phyloP scores from a whole-genome alignment of 1,140 invertebrate species.

The Cydia fagiglandana region DNA sequence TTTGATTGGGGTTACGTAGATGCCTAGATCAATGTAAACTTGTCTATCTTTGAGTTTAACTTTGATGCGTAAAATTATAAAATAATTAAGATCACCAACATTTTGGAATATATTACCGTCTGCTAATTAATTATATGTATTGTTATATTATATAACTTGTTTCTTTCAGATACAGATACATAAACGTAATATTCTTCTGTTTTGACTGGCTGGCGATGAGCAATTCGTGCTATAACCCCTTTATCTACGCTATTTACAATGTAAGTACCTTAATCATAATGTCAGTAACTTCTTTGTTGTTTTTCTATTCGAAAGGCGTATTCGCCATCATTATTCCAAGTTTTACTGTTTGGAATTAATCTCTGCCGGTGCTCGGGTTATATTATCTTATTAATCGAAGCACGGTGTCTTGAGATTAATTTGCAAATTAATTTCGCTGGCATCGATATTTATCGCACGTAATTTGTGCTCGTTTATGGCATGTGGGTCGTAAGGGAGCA shows the following conservation, averaged over 20 bases:
- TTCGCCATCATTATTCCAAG: no score
- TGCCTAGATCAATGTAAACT: no score
- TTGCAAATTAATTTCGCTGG: conserved; percentile 7
- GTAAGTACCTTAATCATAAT: conserved; percentile 80
- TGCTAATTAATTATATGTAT: neutral
- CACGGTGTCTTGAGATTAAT: conserved; percentile 21
- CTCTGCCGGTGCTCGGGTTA: neutral
- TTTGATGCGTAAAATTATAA: no score
- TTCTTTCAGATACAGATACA: conserved; percentile 84
- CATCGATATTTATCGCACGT: conserved; percentile 23
- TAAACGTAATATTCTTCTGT: conserved; percentile 89
- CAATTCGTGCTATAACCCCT: conserved; percentile 92
- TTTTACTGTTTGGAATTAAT: neutral
- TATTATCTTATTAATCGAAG: conserved; percentile 28
- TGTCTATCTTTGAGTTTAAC: no score
- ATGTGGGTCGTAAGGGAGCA: neutral
- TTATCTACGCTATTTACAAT: conserved; percentile 92
- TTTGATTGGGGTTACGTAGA: conserved; percentile 15
- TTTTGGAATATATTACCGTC: neutral
- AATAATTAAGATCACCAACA: no score
- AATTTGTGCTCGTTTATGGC: neutral
- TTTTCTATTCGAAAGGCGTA: no score
- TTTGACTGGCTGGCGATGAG: conserved; percentile 93
- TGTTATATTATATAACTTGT: conserved; percentile 26
- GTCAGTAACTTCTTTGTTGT: neutral